A percentile compares a stretch with the other conserved stretches of the same genome.
Conservation (phyloP, 2,888 invertebrate genomes). For the Epsilonema sp. region DNA sequence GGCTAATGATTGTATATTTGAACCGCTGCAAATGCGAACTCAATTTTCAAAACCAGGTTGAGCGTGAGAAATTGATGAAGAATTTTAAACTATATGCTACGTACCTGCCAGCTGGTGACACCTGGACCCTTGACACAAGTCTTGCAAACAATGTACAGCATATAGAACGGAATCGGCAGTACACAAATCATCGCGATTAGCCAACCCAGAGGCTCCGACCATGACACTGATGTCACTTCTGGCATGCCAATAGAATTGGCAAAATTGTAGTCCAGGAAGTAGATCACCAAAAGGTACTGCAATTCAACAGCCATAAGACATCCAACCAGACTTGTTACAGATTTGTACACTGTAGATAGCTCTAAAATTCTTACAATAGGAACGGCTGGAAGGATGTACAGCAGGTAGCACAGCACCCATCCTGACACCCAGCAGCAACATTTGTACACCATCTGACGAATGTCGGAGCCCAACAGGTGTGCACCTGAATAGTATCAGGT, state of each 20-base stretch:
- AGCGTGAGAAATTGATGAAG: too few species aligned
- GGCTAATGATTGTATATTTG: constrained; percentile 18
- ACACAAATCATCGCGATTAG: constrained; percentile 22
- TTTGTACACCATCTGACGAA: constrained; percentile 18
- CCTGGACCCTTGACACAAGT: constrained; percentile 12
- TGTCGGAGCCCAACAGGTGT: constrained; percentile 23
- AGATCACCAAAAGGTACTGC: constrained; percentile 19
- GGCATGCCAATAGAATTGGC: constrained; percentile 17
- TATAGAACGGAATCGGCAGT: constrained; percentile 23
- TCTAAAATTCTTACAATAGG: constrained; percentile 24
- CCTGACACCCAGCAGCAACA: constrained; percentile 24
- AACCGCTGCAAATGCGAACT: constrained; percentile 24
- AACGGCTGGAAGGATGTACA: constrained; percentile 22
- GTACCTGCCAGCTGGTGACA: constrained; percentile 4
- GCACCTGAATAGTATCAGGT: too few species aligned
- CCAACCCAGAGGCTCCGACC: constrained; percentile 20
- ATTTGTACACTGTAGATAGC: too few species aligned
- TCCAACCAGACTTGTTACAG: too few species aligned
- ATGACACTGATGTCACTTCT: constrained; percentile 18
- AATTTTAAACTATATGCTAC: too few species aligned
- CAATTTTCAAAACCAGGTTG: too few species aligned
- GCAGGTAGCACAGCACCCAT: constrained; percentile 18
- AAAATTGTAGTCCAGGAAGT: constrained; percentile 20
- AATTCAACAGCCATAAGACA: too few species aligned
- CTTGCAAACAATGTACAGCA: constrained; percentile 16